Conservation (phyloP, 2,888 invertebrate genomes). For the Serripes groenlandicus region DNA sequence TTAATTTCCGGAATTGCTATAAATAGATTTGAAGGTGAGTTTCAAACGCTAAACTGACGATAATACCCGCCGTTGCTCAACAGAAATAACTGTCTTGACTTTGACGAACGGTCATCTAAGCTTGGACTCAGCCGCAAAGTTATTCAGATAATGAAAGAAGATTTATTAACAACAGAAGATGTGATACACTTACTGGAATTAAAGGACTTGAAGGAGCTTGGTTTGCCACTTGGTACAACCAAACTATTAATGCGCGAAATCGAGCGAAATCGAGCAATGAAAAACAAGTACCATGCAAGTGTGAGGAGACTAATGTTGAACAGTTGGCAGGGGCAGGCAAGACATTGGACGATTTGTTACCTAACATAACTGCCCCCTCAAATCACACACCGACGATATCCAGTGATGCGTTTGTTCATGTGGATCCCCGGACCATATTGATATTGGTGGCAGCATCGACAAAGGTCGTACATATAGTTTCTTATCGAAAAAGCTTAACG, state of each 20-base stretch:
- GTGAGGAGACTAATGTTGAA: neutral
- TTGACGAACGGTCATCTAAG: conserved; percentile 2
- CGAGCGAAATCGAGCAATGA: conserved; percentile 1
- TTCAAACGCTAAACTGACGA: no score
- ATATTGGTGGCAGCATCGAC: conserved; percentile 12
- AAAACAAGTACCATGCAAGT: neutral
- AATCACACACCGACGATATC: neutral
- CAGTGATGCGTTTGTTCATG: neutral
- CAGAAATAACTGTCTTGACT: conserved; percentile 8
- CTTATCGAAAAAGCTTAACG: conserved; percentile 37
- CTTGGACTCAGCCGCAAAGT: neutral
- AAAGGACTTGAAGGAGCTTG: conserved; percentile 28
- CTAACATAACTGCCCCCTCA: no score
- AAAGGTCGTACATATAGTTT: conserved; percentile 42
- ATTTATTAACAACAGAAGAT: conserved; percentile 19
- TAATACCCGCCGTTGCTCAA: no score
- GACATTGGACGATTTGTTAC: conserved; percentile 11
- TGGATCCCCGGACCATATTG: conserved; percentile 38
- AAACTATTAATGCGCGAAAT: conserved; percentile 22
- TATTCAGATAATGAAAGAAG: conserved; percentile 21
- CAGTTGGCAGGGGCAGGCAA: conserved; percentile 38
- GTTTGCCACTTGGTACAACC: conserved; percentile 20
- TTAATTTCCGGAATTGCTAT: no score
- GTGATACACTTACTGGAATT: neutral
- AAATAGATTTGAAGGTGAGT: no score